Base-by-base conservation (phyloP, 2,888 invertebrate genomes). In the Schizaphis graminum region DNA sequence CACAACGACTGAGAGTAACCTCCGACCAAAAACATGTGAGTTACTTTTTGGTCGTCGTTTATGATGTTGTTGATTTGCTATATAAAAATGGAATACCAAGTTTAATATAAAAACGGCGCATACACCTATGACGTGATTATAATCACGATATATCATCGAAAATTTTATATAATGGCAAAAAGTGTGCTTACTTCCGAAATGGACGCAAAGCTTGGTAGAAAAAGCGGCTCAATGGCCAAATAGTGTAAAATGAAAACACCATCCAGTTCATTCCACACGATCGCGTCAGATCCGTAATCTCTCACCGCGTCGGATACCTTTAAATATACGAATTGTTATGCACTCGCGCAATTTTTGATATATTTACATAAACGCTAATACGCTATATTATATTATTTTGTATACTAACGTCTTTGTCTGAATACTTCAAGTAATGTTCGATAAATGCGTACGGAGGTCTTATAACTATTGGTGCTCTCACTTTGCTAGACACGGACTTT, bases 1-100 rank as follows among this genome's bases (percentile, higher is more conserved):
- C 97, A 95, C 67, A 96, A 96, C 0, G 96, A 97, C 95, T 97
- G 96, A 0, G 96, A 96, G 95, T 97, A 97, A 21, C 97, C 97
- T 56, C 97, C 97, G 10, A 97, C 97, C 94, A 97, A 95, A 95
- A 97, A 97, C 95, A 97, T 95, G 95, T 96, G 96, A 94, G 96
- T 95, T 49, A 94, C 86, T 49, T 61, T 94, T 21, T 86, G 56
- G n/a, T 94, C 49, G 28, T 90, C 49, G 49, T 91, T 94, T 84
- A 90, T 28, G n/a, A 96, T 96, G 41, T 96, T 95, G 35, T 96
- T 96, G 53, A 97, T 96, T 87, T 96, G 96, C 95, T 96, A 44
- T 47, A 49, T 21, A 35, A 88, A 16, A 35, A 41, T 35, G 35
- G 2, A 11, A 88, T 7, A 24, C 10, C 26, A 49, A 53, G 53